These are phyloP conservation scores for Timema cristinae DNA, from an alignment of 2,888 invertebrate species.

Conservation along the genomic window DNA sequence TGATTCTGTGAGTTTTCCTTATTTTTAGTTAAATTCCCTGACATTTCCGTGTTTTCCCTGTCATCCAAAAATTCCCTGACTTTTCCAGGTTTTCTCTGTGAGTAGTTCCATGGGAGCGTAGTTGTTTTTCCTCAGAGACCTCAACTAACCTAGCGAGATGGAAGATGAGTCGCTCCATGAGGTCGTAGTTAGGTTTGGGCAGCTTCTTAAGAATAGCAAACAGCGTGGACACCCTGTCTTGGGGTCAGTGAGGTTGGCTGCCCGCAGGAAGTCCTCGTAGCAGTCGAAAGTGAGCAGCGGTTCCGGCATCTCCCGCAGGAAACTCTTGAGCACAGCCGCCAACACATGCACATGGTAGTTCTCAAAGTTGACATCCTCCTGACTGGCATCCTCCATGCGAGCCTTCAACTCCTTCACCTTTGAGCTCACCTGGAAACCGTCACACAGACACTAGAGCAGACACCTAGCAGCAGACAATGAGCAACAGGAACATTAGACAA, in stretches of 20 bases:
- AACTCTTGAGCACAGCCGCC: slow-evolving; percentile 82
- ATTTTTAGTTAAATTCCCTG: too few species aligned
- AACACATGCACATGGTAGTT: slow-evolving; percentile 85
- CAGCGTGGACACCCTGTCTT: slow-evolving; percentile 77
- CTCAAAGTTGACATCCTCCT: slow-evolving; percentile 67
- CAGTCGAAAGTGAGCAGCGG: slow-evolving; percentile 89
- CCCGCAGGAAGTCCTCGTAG: slow-evolving; percentile 90
- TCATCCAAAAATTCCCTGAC: too few species aligned
- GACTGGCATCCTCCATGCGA: slow-evolving; percentile 70
- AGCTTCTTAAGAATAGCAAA: slow-evolving; percentile 84
- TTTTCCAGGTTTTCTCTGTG: too few species aligned
- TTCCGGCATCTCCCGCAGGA: slow-evolving; percentile 90
- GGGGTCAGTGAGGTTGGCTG: slow-evolving; percentile 77
- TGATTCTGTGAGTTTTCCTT: too few species aligned
- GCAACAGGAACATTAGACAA: too few species aligned
- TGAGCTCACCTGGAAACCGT: slow-evolving; percentile 45
- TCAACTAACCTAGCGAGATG: slow-evolving; percentile 67
- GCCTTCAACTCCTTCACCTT: slow-evolving; percentile 74
- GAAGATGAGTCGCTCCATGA: slow-evolving; percentile 88
- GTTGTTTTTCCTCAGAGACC: neutral
- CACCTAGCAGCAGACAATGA: too few species aligned
- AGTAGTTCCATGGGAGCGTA: too few species aligned
- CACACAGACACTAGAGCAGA: too few species aligned
- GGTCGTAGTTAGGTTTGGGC: slow-evolving; percentile 82
- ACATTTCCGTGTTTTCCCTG: too few species aligned